Evolutionary conservation across 2,797 vertebrate species (phyloP), one percentile per base, ranked within the genome.

Genomic region (Chaunax sp.): DNA sequence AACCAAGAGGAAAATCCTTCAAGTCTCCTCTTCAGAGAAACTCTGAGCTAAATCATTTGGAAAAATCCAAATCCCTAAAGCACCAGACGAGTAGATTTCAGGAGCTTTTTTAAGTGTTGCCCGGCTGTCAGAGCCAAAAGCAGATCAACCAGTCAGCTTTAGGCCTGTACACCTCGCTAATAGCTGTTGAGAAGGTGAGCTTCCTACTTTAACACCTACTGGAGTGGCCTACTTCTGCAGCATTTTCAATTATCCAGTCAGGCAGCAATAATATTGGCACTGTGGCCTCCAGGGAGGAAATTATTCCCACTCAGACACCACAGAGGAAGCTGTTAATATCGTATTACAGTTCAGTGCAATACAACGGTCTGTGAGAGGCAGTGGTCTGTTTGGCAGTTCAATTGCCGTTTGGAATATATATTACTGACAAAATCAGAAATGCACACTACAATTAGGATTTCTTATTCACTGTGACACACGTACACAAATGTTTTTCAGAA

Each of bases 311-410:
- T 83, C 78, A 82, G 73, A 83, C 75, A 83, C 68, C 81, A 79
- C 57, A 76, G 71, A 77, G 83, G 80, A 89, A 85, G 78, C 61
- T 41, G 69, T 62, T 26, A 14, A 77, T 78, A 86, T 87, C 81
- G 66, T 37, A 68, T 86, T 83, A 75, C 77, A 80, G 43, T 55
- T 75, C 66, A 78, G 41, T 59, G 47, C 49, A 75, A 84, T 64
- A 69, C 50, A 83, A 74, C 53, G 50, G 75, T 66, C 59, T 64
- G 50, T 69, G 20, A 52, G 19, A 26, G 33, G 10, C 23, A 66
- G 0, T 26, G 50, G 3, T 77, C 62, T 57, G 38, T 72, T 19
- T 26, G 63, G 68, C 54, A 60, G 23, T 6, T 30, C 28, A 30
- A 9, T 45, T 40, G 11, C 3, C 7, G 5, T 58, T 41, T 44